phyloP scores from a whole-genome alignment of 2,888 invertebrate genomes.

The Drosophila siamana region DNA sequence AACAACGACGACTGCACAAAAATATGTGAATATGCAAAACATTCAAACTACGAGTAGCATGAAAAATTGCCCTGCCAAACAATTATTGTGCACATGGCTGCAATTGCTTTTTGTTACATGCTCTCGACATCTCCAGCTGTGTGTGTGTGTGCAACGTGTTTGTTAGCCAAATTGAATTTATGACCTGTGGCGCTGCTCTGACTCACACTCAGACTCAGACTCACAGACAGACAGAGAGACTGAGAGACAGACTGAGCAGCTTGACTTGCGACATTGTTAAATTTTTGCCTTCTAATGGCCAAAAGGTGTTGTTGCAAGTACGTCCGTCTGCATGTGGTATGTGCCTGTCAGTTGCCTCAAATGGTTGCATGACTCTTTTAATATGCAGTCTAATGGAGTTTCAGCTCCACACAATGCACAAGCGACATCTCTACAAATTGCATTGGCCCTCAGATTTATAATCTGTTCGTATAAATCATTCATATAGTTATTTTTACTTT shows the following conservation, averaged over 20 bases:
- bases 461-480: constrained; percentile 13
- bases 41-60: constrained; percentile 36
- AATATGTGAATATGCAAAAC: constrained; percentile 28
- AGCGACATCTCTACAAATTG: constrained; percentile 42
- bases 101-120: constrained; percentile 33
- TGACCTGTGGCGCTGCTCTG: constrained; percentile 75
- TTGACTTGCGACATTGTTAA: constrained; percentile 72
- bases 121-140: constrained; percentile 27
- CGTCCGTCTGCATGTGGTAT: constrained; percentile 35
- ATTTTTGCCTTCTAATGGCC: constrained; percentile 71
- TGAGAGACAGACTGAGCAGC: constrained; percentile 26
- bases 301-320: constrained; percentile 67
- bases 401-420: neutral
- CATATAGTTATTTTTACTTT: constrained; percentile 2
- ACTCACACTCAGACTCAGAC: constrained; percentile 19
- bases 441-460: constrained; percentile 34
- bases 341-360: constrained; percentile 55
- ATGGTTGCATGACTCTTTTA: constrained; percentile 39
- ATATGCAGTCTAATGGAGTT: constrained; percentile 41
- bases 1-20: neutral
- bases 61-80: constrained; percentile 54
- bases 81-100: constrained; percentile 57
- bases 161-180: constrained; percentile 80
- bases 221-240: neutral
- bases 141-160: constrained; percentile 50